Evolutionary conservation across 2,888 invertebrate species (phyloP), one percentile per base, ranked within the genome.

Genomic region (Deladenus siricidicola): DNA sequence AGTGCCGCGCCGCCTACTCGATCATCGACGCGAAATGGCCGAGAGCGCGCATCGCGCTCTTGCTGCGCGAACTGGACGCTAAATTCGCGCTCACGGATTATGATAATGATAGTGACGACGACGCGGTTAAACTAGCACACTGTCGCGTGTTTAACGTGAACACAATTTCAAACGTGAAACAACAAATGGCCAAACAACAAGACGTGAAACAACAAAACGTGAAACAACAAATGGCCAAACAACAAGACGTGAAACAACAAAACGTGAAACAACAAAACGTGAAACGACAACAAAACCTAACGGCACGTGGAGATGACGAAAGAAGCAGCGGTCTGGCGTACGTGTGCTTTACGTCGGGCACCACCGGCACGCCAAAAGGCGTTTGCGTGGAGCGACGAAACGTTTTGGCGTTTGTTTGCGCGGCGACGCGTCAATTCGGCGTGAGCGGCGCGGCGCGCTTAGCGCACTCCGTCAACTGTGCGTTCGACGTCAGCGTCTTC

Each of bases 341-440:
- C 55, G 64, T 73, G 10, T 69, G 76, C 30, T 74, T 71, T 56
- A 76, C 76, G 1, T 74, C 73, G 60, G 76, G 76, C 10, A 70
- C 74, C 10, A 76, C 76, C 6, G 75, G 74, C 23, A 60, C 57
- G 14, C 74, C 76, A n/a, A 76, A 76, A 65, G 72, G 68, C 43
- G 76, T 76, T 19, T 58, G 64, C 23, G 67, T 76, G 50, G 48
- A 62, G 4, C 65, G 71, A 47, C 34, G 49, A 6, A 70, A 70
- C 24, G 64, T 73, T 4, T n/a, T 50, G 17, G 45, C 61, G 6
- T 76, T 76, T 60, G 44, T 73, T 2, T 54, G 55, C 24, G 48
- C 53, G 42, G 66, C 73, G 0, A 67, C 65, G n/a, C 63, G 62
- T 43, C 64, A 73, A 45, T 66, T 69, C 44, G 26, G 60, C 21